Evolutionary conservation across 2,888 invertebrate genomes (phyloP).

Genomic region (Hydriomena furcata): DNA sequence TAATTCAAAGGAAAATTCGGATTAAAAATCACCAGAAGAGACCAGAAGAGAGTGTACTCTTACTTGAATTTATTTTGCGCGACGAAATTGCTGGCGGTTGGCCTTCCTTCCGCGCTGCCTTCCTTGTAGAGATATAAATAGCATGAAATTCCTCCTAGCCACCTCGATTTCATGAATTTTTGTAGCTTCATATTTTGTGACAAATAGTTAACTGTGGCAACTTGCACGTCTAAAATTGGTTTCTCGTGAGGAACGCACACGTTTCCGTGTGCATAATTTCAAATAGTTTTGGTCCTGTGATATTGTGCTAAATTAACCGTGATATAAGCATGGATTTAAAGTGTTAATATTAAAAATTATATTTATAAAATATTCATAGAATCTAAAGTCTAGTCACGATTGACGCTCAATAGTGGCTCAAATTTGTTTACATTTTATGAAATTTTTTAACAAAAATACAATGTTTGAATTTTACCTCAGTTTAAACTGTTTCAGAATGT

Average conservation of each 20-base stretch:
- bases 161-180: conserved; percentile 65
- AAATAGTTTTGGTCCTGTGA: conserved; percentile 33
- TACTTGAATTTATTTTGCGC: conserved; percentile 62
- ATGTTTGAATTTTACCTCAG: no score
- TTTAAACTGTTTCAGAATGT: no score
- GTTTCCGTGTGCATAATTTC: conserved; percentile 35
- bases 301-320: no score
- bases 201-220: conserved; percentile 56
- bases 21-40: conserved; percentile 63
- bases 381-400: no score
- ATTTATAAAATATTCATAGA: no score
- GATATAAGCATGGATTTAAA: no score
- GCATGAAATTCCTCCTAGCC: conserved; percentile 50
- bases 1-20: conserved; percentile 63
- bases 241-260: conserved; percentile 45
- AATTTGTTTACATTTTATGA: no score
- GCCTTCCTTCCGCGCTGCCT: conserved; percentile 55
- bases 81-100: conserved; percentile 57
- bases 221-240: conserved; percentile 51
- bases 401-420: no score
- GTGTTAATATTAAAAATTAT: no score
- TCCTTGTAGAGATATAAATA: conserved; percentile 49
- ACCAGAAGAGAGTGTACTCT: conserved; percentile 40
- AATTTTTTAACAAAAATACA: no score
- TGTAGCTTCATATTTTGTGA: conserved; percentile 64